Evolutionary conservation across 2,797 vertebrate species (phyloP).

Genomic region (Halcyon leucocephala): DNA sequence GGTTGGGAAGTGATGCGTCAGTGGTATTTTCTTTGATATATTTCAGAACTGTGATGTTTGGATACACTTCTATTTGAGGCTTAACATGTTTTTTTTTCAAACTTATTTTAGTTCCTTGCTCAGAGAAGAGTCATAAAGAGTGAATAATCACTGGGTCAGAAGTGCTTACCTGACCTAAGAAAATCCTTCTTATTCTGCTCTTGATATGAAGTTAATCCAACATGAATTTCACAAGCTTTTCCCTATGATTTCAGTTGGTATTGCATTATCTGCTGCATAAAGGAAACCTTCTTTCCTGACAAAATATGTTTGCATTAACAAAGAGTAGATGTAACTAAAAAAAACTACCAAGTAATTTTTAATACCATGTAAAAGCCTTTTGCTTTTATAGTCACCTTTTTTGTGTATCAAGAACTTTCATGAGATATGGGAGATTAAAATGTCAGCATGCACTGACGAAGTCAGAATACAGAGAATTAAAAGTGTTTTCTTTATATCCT

Average conservation of each 20-base stretch:
- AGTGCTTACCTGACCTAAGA: neutral
- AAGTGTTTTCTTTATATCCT: neutral
- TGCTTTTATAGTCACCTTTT: neutral
- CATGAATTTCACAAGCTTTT: neutral
- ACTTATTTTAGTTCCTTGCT: neutral
- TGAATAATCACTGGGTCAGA: neutral
- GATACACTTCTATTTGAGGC: neutral
- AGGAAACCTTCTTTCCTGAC: neutral
- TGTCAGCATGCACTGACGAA: neutral
- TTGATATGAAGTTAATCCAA: neutral
- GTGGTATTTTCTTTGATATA: neutral
- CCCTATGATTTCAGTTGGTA: neutral
- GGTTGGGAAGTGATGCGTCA: neutral
- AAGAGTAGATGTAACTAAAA: neutral
- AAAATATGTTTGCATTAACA: neutral
- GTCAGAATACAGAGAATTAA: neutral
- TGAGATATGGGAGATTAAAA: neutral
- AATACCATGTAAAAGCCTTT: neutral
- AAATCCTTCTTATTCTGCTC: neutral
- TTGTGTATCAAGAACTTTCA: neutral
- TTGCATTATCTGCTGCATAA: neutral
- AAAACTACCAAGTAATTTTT: neutral
- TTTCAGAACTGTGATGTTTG: neutral
- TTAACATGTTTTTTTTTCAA: neutral
- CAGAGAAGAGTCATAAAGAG: neutral